Evolutionary conservation across 2,113 vertebrate species (phyloP), one percentile per base, ranked within the genome.

Genomic region (Aepyceros melampus): DNA sequence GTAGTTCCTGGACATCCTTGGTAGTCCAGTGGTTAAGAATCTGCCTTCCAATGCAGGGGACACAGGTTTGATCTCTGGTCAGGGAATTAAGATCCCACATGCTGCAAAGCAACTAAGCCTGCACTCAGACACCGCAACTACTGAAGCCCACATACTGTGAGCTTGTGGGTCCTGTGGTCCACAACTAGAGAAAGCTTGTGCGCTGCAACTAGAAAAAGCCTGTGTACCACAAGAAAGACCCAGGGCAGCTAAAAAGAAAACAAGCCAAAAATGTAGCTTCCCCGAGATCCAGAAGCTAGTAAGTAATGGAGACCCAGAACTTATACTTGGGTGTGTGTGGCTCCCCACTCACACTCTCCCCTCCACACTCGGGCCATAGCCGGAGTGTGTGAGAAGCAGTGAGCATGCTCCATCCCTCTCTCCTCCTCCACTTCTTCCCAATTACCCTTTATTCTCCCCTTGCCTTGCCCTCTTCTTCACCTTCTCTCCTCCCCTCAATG

Each of bases 301-400:
- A 47, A 88, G 45, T 25, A 67, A 40, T 5, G 40, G 86, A 31
- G n/a, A 12, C 12, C n/a, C 81, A 64, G n/a, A 15, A 40, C n/a
- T 45, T 40, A 45, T 17, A 23, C 49, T 31, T n/a, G 7, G 25
- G 27, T 14, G 5, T 15, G 29, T 55, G 7, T 2, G 10, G 47
- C 13, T 84, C 45, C 27, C 16, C 13, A 51, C 43, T 27, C 29
- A 83, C 6, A 12, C 19, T 15, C 49, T 29, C 36, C 21, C 19
- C 6, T 56, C 11, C 10, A 19, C 14, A 53, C 9, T n/a, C n/a
- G 9, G 53, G 25, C 53, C 6, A 10, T 10, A 82, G 55, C 6
- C 0, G 2, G 7, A 7, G 2, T 2, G 4, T 1, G 6, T 27
- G 45, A 62, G 47, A 43, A 14, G 76, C 9, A 17, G 27, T 6